Evolutionary conservation across 2,888 invertebrate species (phyloP), one percentile per base, ranked within the genome.

Genomic region (Cryptocephalus moraei): DNA sequence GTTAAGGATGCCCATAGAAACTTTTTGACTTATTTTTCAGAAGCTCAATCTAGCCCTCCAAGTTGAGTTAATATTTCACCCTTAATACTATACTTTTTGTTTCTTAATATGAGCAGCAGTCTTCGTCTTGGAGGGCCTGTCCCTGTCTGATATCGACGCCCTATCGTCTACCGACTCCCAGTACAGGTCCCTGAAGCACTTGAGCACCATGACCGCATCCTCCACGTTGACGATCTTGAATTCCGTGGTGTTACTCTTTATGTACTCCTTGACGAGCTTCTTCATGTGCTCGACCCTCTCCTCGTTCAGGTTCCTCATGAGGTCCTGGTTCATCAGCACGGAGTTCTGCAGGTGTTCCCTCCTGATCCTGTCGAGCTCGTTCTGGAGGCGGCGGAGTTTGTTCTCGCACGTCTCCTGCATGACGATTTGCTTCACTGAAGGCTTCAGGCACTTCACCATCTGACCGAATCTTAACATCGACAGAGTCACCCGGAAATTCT

Each of bases 381-480:
- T 51, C 59, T 65, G 50, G 3, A 22, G 22, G 6, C 22, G 32
- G 9, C 4, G 34, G 12, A 8, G 9, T 43, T 34, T 10, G 14
- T 11, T 36, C 4, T 42, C 42, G 32, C 14, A 32, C 10, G 13
- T 43, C 9, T 34, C 32, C 12, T 43, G 34, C 12, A 43, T 3
- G 4, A 12, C 11, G 11, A 6, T 49, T 32, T 56, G 49, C 43
- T 49, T 55, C 36, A 45, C 46, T 34, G 54, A 54, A 4, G 63
- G 56, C 45, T 58, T 62, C 39, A 68, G 46, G 3, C 64, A 63
- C 45, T 56, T 59, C n/a, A 68, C 43, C 11, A 64, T 57, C 43
- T 66, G 62, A 1, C 66, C 66, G 51, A 73, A 68, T 46, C 67
- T 60, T 40, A 74, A 53, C 57, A 70, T 67, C 2, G 73, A 73